Evolutionary conservation across 2,797 vertebrate species (phyloP).

Genomic region (Siniperca obscura): DNA sequence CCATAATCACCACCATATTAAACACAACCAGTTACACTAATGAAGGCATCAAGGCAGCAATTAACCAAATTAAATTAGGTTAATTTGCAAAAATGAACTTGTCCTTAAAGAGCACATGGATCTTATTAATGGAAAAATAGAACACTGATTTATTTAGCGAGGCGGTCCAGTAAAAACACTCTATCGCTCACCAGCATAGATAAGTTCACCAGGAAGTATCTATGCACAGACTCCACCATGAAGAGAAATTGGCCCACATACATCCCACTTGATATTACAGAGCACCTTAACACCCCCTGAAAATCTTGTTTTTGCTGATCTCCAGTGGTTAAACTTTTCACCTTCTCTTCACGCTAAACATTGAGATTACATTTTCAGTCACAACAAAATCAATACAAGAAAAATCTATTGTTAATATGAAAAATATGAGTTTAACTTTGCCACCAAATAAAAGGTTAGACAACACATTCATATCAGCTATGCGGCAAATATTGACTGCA

Average conservation of each 20-base stretch:
- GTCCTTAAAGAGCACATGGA: background rate
- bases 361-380: too few relatives aligned
- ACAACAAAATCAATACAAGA: background rate
- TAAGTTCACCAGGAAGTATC: background rate
- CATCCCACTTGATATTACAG: background rate
- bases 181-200: background rate
- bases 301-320: background rate
- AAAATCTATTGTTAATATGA: background rate
- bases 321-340: background rate
- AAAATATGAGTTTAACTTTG: background rate
- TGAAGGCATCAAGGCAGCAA: background rate
- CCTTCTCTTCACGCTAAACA: too few relatives aligned
- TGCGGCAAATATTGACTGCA: background rate
- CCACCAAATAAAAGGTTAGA: background rate
- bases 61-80: background rate
- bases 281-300: background rate
- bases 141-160: background rate
- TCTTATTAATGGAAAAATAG: background rate
- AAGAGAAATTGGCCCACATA: background rate
- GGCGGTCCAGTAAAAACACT: too few relatives aligned
- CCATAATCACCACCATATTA: background rate
- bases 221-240: background rate
- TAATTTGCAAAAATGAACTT: background rate
- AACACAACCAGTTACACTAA: background rate
- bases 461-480: background rate